phyloP scores from a whole-genome alignment of 2,797 vertebrate species.

The Eidolon dupreanum region DNA sequence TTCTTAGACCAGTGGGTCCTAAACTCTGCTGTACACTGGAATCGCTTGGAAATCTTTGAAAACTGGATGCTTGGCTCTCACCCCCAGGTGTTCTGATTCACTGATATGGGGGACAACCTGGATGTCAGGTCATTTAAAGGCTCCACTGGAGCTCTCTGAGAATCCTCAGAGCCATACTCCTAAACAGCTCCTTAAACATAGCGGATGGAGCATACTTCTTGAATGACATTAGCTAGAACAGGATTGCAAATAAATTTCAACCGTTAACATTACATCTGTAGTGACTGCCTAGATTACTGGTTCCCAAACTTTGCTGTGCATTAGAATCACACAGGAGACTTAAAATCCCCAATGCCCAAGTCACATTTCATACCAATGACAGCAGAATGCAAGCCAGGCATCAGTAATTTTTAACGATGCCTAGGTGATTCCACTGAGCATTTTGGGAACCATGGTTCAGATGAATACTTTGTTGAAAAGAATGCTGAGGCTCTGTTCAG shows the following conservation, averaged over 20 bases:
- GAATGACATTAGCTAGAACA: neutral
- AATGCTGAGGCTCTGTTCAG: neutral
- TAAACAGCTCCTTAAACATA: neutral
- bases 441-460: neutral
- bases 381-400: neutral
- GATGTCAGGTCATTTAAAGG: neutral
- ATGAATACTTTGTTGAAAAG: neutral
- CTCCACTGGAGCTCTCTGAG: neutral
- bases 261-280: neutral
- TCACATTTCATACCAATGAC: neutral
- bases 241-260: neutral
- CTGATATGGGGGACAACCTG: neutral
- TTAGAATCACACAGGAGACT: neutral
- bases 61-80: neutral
- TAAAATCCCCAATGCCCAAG: neutral
- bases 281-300: neutral
- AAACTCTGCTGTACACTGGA: neutral
- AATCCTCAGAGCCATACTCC: neutral
- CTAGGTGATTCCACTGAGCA: neutral
- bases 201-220: neutral
- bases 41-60: neutral
- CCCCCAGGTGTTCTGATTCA: neutral
- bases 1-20: neutral
- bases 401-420: neutral
- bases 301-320: neutral